A percentile compares a stretch with the other conserved stretches of the same genome.
Conservation (phyloP, 2,113 vertebrate species). For the Oophaga pumilio region DNA sequence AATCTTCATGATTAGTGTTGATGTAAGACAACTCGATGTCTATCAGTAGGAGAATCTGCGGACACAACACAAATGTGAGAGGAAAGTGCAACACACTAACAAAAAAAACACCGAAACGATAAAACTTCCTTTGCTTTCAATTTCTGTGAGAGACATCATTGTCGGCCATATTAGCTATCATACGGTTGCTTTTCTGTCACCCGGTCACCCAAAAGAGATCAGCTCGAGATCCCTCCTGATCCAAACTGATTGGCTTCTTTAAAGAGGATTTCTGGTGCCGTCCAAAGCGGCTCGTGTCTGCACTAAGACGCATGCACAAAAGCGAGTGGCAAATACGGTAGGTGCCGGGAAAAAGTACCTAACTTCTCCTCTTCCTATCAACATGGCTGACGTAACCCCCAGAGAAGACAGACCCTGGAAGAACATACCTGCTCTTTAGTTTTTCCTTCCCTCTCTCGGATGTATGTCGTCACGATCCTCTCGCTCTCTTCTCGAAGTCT, state of each 20-base stretch:
- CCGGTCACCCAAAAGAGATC: not conserved
- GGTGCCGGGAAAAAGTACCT: too few relatives aligned
- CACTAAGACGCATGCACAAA: too few relatives aligned
- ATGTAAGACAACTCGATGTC: constrained; percentile 98
- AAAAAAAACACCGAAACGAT: too few relatives aligned
- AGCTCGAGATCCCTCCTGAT: not conserved
- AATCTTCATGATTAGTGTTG: constrained; percentile 98
- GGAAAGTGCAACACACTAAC: not conserved
- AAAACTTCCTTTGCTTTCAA: too few relatives aligned
- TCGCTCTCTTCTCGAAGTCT: constrained; percentile 92
- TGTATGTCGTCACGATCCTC: constrained; percentile 90
- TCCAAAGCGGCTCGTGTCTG: too few relatives aligned
- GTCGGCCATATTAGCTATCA: not conserved
- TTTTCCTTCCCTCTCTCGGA: constrained; percentile 89
- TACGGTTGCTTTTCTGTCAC: not conserved
- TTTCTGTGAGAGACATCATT: too few relatives aligned
- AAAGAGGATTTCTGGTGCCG: too few relatives aligned
- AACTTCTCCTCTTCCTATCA: too few relatives aligned
- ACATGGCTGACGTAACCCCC: not conserved
- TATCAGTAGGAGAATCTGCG: constrained; percentile 91
- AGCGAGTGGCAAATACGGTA: too few relatives aligned
- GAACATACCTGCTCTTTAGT: constrained; percentile 90
- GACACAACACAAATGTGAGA: not conserved
- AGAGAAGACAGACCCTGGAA: too few relatives aligned
- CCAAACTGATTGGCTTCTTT: too few relatives aligned